These are phyloP conservation scores for Nansenia antarctica DNA, from an alignment of 2,113 vertebrate genomes.

Conservation along the genomic window DNA sequence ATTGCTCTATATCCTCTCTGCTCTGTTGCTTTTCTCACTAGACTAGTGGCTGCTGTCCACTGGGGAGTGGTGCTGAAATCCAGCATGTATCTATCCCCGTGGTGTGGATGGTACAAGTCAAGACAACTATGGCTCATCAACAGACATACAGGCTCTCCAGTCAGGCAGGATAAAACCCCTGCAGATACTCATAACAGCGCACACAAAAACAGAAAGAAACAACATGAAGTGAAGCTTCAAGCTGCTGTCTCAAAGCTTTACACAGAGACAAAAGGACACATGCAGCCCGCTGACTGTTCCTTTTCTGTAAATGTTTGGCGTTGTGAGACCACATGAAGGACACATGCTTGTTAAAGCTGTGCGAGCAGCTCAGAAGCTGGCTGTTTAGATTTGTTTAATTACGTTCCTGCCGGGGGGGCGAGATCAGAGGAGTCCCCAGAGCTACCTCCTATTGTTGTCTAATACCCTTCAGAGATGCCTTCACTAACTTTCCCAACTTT, in stretches of 20 bases:
- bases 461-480: conserved; percentile 42
- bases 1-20: too few species aligned
- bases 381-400: conserved; percentile 70
- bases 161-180: neutral
- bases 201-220: conserved; percentile 12
- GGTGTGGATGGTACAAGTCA: neutral
- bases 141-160: neutral
- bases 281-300: conserved; percentile 45
- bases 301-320: conserved; percentile 51
- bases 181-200: neutral
- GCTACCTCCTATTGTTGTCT: conserved; percentile 52
- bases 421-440: conserved; percentile 58
- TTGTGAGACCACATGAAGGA: conserved; percentile 52
- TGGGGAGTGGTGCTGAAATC: conserved; percentile 24
- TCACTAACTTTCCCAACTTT: conserved; percentile 21
- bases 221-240: conserved; percentile 57
- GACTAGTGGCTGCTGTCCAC: conserved; percentile 21
- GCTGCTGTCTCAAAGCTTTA: conserved; percentile 49
- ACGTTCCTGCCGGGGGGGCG: conserved; percentile 47
- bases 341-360: conserved; percentile 1
- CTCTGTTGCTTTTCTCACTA: neutral
- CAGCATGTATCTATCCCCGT: neutral
- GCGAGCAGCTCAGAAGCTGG: neutral
- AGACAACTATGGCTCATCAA: neutral
- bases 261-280: conserved; percentile 29